Evolutionary conservation across 2,113 vertebrate species (phyloP).

Genomic region (Chlorodrepanis virens): DNA sequence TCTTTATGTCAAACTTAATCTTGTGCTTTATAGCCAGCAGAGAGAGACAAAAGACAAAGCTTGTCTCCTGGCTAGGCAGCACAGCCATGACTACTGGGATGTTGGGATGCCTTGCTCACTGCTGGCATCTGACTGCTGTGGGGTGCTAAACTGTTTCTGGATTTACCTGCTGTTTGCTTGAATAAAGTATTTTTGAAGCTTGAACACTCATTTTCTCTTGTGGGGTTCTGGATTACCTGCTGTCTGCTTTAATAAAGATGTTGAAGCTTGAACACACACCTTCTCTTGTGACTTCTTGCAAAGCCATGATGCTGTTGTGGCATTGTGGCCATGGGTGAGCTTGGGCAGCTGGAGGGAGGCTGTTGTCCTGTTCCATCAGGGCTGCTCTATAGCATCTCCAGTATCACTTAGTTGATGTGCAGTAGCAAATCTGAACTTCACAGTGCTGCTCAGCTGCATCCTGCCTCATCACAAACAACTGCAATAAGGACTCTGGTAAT

Average conservation of each 20-base stretch:
- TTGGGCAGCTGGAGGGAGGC: not conserved
- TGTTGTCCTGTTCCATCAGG: not conserved
- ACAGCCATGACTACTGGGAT: not conserved
- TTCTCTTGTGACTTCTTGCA: not conserved
- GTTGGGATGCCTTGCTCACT: not conserved
- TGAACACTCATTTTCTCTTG: not conserved
- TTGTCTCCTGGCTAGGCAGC: not conserved
- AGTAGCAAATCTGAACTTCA: too few species aligned
- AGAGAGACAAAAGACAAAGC: not conserved
- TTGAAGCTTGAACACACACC: not conserved
- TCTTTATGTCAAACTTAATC: not conserved
- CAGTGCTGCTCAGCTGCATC: not conserved
- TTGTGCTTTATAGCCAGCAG: not conserved
- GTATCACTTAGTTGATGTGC: not conserved
- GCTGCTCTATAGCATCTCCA: not conserved
- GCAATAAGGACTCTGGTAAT: not conserved
- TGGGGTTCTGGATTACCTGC: conserved; percentile 17
- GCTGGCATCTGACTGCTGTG: not conserved
- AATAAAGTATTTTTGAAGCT: conserved; percentile 57
- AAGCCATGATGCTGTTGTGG: not conserved
- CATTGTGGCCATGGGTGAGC: fast-evolving
- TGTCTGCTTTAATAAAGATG: conserved; percentile 69
- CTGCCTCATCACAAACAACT: fast-evolving
- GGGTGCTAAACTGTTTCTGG: not conserved
- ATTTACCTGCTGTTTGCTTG: conserved; percentile 19